Evolutionary conservation across 2,888 invertebrate genomes (phyloP), one percentile per base, ranked within the genome.

Genomic region (Thymelicus lineola): DNA sequence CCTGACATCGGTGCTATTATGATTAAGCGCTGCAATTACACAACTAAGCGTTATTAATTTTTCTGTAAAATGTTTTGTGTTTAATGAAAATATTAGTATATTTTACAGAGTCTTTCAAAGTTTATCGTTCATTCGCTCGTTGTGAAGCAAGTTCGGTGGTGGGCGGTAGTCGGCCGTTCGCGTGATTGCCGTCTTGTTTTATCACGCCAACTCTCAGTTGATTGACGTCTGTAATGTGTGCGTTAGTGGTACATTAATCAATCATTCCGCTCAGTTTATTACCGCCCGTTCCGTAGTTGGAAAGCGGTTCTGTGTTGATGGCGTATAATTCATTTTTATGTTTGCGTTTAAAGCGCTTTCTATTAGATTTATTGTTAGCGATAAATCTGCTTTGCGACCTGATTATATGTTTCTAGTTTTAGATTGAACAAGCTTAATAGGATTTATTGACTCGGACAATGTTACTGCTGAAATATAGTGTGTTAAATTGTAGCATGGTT

Each of bases 161-260:
- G 77, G 76, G 80, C 63, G 70, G 68, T 71, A 82, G 76, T 82
- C 79, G 83, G 80, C 79, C 80, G 84, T 78, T 85, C 80, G 86
- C 85, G 84, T 86, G 88, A 86, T 86, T 81, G 79, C 82, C 74
- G 83, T 81, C 84, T 85, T 85, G 85, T 88, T 88, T 88, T 87
- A 86, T 86, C 83, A 81, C 81, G 82, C 82, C 81, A 78, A 80
- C 82, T 80, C 79, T 80, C 75, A 75, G 81, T 79, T 91, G 91
- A 91, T 88, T 89, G 91, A 92, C 87, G 85, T 85, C 80, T 82
- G 83, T 89, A 88, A 91, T 90, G 87, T 85, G 84, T 85, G 82
- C 80, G 80, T 78, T 86, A 81, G 86, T 87, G 82, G 85, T 82
- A 79, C 83, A 87, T 91, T 88, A 89, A 93, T 92, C 90, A 90